Conservation (phyloP, 2,113 vertebrate species). For the Damaliscus lunatus region DNA sequence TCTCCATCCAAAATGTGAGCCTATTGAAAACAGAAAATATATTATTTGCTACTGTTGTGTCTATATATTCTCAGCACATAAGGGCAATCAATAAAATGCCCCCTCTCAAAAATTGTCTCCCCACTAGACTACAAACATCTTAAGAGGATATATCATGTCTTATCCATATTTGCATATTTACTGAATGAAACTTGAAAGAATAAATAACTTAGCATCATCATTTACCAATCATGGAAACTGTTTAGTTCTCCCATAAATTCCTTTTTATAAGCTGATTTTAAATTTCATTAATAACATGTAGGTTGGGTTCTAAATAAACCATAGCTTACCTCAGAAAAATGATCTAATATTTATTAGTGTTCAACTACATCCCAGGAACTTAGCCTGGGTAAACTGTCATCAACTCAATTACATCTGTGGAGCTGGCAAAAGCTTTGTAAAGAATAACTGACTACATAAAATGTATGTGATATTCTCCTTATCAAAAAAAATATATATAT, state of each 20-base stretch:
- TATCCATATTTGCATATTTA: neutral
- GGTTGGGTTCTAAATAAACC: neutral
- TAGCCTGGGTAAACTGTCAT: neutral
- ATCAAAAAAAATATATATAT: neutral
- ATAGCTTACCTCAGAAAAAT: neutral
- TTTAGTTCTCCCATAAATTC: neutral
- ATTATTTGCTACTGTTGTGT: neutral
- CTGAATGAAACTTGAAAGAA: neutral
- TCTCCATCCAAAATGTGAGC: neutral
- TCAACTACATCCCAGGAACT: neutral
- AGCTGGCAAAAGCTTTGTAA: neutral
- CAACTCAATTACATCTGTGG: neutral
- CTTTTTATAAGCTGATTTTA: neutral
- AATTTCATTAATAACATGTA: neutral
- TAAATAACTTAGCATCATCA: neutral
- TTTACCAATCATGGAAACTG: neutral
- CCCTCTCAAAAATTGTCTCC: neutral
- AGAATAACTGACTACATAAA: neutral
- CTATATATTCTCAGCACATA: neutral
- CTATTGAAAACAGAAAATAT: neutral
- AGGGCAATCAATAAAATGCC: neutral
- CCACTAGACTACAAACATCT: neutral
- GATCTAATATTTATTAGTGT: neutral
- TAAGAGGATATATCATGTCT: neutral
- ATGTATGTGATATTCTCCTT: neutral